These are phyloP conservation scores for Centropristis striata DNA, from an alignment of 2,113 vertebrate species.

Conservation along the genomic window DNA sequence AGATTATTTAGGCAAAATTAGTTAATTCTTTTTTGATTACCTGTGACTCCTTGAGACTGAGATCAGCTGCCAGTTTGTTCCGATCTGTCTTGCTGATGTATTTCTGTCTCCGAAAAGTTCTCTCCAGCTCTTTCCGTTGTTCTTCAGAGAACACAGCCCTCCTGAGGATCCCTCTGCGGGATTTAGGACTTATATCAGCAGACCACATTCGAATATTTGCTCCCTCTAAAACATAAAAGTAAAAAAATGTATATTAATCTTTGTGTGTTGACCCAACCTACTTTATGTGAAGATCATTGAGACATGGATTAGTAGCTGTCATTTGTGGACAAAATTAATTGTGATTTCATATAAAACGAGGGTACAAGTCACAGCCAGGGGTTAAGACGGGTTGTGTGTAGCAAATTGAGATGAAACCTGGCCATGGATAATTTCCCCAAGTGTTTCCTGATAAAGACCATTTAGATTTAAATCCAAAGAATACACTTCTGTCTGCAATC, in stretches of 20 bases:
- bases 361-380: neutral
- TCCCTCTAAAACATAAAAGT: constrained; percentile 82
- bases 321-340: neutral
- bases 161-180: constrained; percentile 93
- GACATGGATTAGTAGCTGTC: neutral
- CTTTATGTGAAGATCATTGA: neutral
- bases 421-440: neutral
- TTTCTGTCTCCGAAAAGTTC: constrained; percentile 96
- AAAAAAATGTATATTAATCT: constrained; percentile 11
- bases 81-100: constrained; percentile 98
- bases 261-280: neutral
- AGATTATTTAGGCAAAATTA: neutral
- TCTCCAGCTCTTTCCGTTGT: constrained; percentile 96
- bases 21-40: constrained; percentile 74
- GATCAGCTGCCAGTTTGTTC: constrained; percentile 92
- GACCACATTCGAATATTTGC: constrained; percentile 88
- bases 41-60: constrained; percentile 97
- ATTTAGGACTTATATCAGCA: constrained; percentile 88
- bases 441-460: neutral
- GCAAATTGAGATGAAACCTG: neutral
- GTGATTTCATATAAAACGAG: neutral
- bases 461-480: neutral
- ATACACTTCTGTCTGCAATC: neutral
- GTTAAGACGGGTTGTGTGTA: neutral
- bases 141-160: constrained; percentile 98